Conservation (phyloP, 2,888 invertebrate species). For the Carcina quercana region DNA sequence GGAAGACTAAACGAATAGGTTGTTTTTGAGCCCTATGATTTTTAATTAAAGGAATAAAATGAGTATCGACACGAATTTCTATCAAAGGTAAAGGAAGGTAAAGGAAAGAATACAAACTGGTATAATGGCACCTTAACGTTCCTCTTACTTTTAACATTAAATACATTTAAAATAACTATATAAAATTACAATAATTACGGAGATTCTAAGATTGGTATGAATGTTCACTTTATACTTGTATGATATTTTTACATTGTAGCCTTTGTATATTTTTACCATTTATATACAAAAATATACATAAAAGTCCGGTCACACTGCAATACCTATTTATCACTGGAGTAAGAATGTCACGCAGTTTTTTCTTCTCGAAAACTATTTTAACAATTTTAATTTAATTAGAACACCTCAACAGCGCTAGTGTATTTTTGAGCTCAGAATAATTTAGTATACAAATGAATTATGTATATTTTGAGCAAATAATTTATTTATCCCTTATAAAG, state of each 20-base stretch:
- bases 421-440: conserved; percentile 28
- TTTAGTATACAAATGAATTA: conserved; percentile 10
- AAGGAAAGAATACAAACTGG: conserved; percentile 52
- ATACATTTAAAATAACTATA: conserved; percentile 60
- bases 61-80: conserved; percentile 10
- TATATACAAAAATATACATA: conserved; percentile 73
- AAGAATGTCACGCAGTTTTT: conserved; percentile 33
- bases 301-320: conserved; percentile 41
- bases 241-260: conserved; percentile 58
- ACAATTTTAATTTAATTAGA: conserved; percentile 30
- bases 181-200: conserved; percentile 62
- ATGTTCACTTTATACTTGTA: conserved; percentile 37
- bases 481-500: conserved; percentile 20
- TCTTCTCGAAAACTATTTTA: conserved; percentile 24
- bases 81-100: conserved; percentile 12
- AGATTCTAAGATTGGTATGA: conserved; percentile 54
- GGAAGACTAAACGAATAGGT: conserved; percentile 59
- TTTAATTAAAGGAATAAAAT: conserved; percentile 3
- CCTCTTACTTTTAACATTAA: conserved; percentile 57
- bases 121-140: conserved; percentile 71
- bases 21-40: conserved; percentile 41
- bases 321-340: conserved; percentile 23
- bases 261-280: conserved; percentile 54
- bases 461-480: conserved; percentile 31
- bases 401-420: conserved; percentile 20